Conservation (phyloP, 2,113 vertebrate genomes). For the Paracanthobrama guichenoti region DNA sequence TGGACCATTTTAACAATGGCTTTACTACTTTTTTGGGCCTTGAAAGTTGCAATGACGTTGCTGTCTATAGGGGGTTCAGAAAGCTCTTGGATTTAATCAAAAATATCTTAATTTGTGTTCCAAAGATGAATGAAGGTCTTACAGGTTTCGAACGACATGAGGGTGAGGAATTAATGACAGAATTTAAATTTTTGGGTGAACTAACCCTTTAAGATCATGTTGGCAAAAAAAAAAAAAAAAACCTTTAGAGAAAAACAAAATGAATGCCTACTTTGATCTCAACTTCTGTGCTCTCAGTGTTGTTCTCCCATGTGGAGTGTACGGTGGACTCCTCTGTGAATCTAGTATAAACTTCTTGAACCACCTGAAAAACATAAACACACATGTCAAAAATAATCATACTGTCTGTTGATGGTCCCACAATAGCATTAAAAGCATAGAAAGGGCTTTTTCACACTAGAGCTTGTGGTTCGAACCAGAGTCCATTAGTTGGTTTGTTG, state of each 20-base stretch:
- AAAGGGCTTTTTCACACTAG: conserved; percentile 20
- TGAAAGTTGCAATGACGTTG: too few relatives aligned
- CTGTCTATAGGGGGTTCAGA: too few relatives aligned
- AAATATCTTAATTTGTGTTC: too few relatives aligned
- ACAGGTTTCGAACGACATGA: too few relatives aligned
- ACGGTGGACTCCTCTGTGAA: conserved; percentile 73
- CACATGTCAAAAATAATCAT: not conserved
- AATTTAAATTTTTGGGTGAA: not conserved
- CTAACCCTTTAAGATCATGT: not conserved
- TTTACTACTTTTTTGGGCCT: too few relatives aligned
- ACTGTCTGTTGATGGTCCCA: not conserved
- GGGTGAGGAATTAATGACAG: too few relatives aligned
- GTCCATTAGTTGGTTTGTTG: not conserved
- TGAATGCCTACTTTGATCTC: conserved; percentile 73
- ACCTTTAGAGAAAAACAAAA: not conserved
- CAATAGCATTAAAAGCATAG: not conserved
- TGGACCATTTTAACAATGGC: too few relatives aligned
- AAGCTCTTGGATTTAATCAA: too few relatives aligned
- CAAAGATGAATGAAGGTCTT: too few relatives aligned
- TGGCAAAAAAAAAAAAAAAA: not conserved
- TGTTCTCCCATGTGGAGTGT: conserved; percentile 69
- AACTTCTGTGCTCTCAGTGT: conserved; percentile 71
- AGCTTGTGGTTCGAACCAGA: not conserved
- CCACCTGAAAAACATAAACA: conserved; percentile 67
- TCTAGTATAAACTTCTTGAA: conserved; percentile 73